phyloP scores from a whole-genome alignment of 2,797 vertebrate species.

The Avahi laniger region DNA sequence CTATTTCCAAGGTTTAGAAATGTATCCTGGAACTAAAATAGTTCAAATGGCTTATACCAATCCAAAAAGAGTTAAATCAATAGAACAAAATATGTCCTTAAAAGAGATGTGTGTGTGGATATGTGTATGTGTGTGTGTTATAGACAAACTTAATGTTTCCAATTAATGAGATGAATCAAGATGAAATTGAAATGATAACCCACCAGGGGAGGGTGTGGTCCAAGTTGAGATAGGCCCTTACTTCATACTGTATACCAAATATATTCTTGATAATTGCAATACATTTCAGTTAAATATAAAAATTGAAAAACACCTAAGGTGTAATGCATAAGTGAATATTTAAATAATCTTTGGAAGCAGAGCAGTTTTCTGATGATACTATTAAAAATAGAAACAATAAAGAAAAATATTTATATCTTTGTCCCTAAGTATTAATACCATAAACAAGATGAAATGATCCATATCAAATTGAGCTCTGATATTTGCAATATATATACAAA shows the following conservation, averaged over 20 bases:
- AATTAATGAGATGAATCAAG: neutral
- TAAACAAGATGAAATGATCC: neutral
- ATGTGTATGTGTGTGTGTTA: neutral
- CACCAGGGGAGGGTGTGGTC: neutral
- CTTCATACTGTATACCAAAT: neutral
- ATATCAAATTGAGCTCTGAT: neutral
- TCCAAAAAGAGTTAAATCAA: neutral
- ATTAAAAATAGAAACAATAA: neutral
- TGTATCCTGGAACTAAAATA: neutral
- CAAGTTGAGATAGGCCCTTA: neutral
- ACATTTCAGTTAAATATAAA: neutral
- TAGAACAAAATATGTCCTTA: neutral
- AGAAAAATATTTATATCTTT: conserved; percentile 13
- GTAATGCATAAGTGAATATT: neutral
- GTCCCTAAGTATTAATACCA: neutral
- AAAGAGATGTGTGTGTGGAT: neutral
- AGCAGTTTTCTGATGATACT: neutral
- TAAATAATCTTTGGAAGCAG: neutral
- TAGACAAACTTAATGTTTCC: neutral
- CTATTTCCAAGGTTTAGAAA: neutral
- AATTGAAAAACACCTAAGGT: neutral
- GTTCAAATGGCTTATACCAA: neutral
- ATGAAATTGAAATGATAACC: neutral
- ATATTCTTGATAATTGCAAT: neutral
- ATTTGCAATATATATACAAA: neutral